These are phyloP conservation scores for Rostratula benghalensis DNA, from an alignment of 2,113 vertebrate species.

Conservation along the genomic window DNA sequence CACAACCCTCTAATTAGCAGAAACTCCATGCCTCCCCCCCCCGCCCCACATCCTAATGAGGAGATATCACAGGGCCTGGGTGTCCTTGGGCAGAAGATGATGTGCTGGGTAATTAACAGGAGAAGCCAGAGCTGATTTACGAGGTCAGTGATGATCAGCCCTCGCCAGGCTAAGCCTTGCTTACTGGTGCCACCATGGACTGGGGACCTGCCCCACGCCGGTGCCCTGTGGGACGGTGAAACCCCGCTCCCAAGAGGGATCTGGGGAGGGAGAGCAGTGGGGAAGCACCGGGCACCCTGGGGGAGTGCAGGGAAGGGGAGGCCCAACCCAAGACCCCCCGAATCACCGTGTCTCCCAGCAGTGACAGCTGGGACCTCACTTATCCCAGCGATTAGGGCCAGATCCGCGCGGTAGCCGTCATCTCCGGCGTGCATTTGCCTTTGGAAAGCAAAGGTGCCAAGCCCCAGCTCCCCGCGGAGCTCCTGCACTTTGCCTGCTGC, in stretches of 20 bases:
- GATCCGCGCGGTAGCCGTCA: neutral
- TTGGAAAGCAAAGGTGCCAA: neutral
- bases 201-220: neutral
- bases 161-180: neutral
- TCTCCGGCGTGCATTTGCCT: neutral
- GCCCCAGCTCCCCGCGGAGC: neutral
- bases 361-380: neutral
- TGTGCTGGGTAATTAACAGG: neutral
- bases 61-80: neutral
- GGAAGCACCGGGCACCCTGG: neutral
- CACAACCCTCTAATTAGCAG: neutral
- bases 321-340: neutral
- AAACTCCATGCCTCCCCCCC: accelerated
- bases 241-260: too few species aligned
- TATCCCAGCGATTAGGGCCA: neutral
- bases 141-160: neutral
- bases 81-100: neutral
- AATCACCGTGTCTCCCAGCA: neutral
- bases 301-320: neutral
- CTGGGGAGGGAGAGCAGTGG: neutral
- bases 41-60: neutral
- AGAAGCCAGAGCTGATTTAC: neutral
- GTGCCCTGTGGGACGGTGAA: neutral
- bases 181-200: accelerated
- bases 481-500: neutral